Percentiles rank a stretch among this genome's conserved stretches.
phyloP scores from a whole-genome alignment of 2,888 invertebrate species.

The Chymomyza caudatula region DNA sequence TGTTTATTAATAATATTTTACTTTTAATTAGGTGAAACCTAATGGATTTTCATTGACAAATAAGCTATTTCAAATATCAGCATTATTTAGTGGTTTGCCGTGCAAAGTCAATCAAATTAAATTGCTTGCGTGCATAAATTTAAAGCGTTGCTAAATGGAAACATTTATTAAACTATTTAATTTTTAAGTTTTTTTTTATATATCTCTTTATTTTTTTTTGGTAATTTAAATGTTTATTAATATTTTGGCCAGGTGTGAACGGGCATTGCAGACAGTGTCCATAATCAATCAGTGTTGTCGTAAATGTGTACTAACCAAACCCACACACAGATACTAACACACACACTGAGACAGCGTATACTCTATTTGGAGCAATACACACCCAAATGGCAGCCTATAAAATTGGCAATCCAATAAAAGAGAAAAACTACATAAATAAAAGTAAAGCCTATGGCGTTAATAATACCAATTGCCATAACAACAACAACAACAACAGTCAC shows the following conservation, averaged over 20 bases:
- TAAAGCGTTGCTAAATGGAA: slow-evolving; percentile 11
- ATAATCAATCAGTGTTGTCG: slow-evolving; percentile 55
- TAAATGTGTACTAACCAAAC: neutral
- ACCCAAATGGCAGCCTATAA: slow-evolving; percentile 27
- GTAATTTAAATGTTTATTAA: slow-evolving; percentile 53
- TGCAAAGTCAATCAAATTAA: slow-evolving; percentile 10
- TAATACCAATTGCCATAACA: slow-evolving; percentile 61
- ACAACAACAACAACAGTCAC: slow-evolving; percentile 39
- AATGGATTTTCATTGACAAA: slow-evolving; percentile 47
- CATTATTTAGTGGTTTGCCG: neutral
- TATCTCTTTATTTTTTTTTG: neutral
- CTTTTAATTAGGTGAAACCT: slow-evolving; percentile 54
- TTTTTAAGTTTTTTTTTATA: neutral
- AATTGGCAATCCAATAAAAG: neutral
- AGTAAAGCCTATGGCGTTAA: slow-evolving; percentile 62
- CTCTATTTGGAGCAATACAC: slow-evolving; percentile 36
- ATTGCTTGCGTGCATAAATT: slow-evolving; percentile 34
- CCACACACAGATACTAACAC: neutral
- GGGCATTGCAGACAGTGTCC: slow-evolving; percentile 30
- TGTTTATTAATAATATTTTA: slow-evolving; percentile 54
- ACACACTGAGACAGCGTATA: neutral
- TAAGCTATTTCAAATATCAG: neutral
- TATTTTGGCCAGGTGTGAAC: slow-evolving; percentile 63
- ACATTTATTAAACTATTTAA: slow-evolving; percentile 1
- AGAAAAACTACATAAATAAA: slow-evolving; percentile 31